Percentiles rank a stretch among this genome's conserved stretches.
These are phyloP conservation scores for Dipodomys merriami DNA, from an alignment of 2,113 vertebrate species.

Conservation along the genomic window DNA sequence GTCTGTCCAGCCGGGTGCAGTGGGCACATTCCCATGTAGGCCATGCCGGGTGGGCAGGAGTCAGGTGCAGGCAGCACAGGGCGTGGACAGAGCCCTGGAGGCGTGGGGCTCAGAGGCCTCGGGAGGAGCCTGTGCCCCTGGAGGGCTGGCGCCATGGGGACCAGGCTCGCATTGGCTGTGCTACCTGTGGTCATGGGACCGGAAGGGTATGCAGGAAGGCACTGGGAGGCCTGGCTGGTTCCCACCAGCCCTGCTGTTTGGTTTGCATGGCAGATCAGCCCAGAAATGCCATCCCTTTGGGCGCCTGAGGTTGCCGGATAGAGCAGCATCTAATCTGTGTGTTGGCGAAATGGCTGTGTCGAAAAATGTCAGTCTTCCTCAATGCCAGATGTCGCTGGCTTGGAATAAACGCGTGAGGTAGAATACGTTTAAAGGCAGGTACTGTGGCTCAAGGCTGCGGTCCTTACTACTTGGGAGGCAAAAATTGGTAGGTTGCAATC, in stretches of 20 bases:
- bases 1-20: background rate
- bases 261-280: rapidly evolving
- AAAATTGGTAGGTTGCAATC: too few relatives aligned
- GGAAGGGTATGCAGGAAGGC: rapidly evolving
- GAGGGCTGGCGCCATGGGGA: too few relatives aligned
- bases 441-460: too few relatives aligned
- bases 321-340: rapidly evolving
- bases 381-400: rapidly evolving
- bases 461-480: too few relatives aligned
- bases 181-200: too few relatives aligned
- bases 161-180: too few relatives aligned
- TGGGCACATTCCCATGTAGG: too few relatives aligned
- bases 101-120: too few relatives aligned
- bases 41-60: background rate
- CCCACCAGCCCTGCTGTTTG: too few relatives aligned
- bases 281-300: background rate
- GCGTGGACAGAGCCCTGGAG: too few relatives aligned
- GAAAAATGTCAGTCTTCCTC: background rate
- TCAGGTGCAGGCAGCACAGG: background rate
- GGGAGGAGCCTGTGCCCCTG: background rate
- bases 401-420: rapidly evolving
- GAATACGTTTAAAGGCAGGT: background rate
- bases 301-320: background rate
- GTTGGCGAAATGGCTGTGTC: background rate
- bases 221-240: background rate